A percentile compares a stretch with the other conserved stretches of the same genome.
Conservation (phyloP, 2,888 invertebrate genomes). For the Rotaria magnacalcarata region DNA sequence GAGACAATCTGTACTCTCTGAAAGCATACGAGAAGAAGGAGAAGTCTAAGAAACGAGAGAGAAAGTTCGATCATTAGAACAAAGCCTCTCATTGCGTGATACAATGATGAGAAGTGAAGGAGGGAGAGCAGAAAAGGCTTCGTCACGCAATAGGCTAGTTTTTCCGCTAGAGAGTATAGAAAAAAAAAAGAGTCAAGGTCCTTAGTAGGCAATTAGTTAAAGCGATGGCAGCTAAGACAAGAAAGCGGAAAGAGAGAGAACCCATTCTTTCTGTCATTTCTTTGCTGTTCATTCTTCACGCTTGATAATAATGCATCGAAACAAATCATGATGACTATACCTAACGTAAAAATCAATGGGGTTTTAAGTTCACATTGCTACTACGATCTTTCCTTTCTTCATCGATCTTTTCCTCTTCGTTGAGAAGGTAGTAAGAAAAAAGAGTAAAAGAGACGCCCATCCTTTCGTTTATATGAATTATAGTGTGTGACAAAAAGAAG, state of each 20-base stretch:
- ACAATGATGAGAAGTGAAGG: not conserved
- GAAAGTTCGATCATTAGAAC: constrained; percentile 11
- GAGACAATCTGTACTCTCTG: not conserved
- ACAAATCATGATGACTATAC: not conserved
- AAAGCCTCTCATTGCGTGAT: not conserved
- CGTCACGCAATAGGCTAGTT: not conserved
- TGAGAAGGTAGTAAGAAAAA: not conserved
- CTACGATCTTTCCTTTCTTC: not conserved
- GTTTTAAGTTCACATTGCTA: not conserved
- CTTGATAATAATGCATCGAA: not conserved
- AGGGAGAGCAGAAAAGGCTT: not conserved
- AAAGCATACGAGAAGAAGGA: not conserved
- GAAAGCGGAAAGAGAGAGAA: not conserved
- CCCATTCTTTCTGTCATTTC: not conserved
- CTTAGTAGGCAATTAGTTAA: not conserved
- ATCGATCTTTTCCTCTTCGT: not conserved
- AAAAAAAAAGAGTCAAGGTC: not conserved
- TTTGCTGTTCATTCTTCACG: not conserved
- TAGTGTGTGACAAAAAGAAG: not conserved
- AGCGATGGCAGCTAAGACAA: not conserved
- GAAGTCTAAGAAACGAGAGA: not conserved
- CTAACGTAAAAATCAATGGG: not conserved
- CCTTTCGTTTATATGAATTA: not conserved
- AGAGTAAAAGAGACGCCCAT: not conserved
- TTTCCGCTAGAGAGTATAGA: not conserved